Conservation (phyloP, 2,797 vertebrate species). For the Eutrigla gurnardus region DNA sequence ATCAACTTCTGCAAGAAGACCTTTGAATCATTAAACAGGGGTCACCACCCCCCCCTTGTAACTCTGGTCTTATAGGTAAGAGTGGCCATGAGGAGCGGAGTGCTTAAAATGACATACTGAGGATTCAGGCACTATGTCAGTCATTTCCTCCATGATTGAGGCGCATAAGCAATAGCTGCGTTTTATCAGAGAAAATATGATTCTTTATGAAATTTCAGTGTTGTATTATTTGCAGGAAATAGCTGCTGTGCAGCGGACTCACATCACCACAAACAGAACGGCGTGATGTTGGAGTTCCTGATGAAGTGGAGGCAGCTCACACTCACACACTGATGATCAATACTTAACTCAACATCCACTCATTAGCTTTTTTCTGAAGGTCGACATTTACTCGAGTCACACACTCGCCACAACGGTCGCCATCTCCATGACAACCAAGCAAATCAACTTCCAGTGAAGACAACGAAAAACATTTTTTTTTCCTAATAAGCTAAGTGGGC, state of each 20-base stretch:
- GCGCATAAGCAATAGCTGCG: neutral
- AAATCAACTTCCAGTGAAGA: neutral
- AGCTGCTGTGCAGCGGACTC: neutral
- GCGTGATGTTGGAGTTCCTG: neutral
- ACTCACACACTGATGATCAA: neutral
- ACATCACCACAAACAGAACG: neutral
- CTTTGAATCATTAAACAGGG: slow-evolving; percentile 53
- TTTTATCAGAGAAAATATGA: neutral
- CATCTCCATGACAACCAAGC: slow-evolving; percentile 5
- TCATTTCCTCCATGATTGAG: neutral
- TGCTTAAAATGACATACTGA: slow-evolving; percentile 47
- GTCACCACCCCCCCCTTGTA: slow-evolving; percentile 35
- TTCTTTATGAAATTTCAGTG: neutral
- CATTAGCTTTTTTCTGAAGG: neutral
- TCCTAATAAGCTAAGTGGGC: too few species aligned
- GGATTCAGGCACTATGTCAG: slow-evolving; percentile 13
- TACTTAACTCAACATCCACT: neutral
- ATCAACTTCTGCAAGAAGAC: slow-evolving; percentile 62
- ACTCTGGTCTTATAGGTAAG: slow-evolving; percentile 29
- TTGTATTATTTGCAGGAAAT: neutral
- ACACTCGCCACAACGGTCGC: too few species aligned
- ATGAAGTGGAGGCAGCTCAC: neutral
- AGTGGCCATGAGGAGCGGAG: slow-evolving; percentile 21
- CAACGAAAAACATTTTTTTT: neutral
- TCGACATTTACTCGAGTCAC: neutral